Evolutionary conservation across 2,113 vertebrate species (phyloP).

Genomic region (Cryptomyrus ogoouensis): DNA sequence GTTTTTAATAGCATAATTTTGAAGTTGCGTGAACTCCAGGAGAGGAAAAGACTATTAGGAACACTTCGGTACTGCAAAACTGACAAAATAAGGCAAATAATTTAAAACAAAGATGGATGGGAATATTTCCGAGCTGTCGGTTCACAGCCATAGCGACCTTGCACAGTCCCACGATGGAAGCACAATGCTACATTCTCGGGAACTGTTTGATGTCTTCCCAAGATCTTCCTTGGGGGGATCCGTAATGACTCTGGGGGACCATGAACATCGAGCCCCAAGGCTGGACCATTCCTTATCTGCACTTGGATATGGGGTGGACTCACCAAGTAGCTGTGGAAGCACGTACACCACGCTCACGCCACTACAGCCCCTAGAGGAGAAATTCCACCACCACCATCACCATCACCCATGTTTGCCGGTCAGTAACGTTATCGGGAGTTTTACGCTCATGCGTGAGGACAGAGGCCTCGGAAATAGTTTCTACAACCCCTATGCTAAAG

Average conservation of each 20-base stretch:
- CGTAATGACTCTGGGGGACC: constrained; percentile 61
- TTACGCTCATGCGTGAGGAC: constrained; percentile 74
- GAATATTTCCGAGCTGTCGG: constrained; percentile 65
- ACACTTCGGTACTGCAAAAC: neutral
- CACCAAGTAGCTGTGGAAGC: constrained; percentile 59
- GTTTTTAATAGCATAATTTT: neutral
- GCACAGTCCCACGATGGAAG: constrained; percentile 63
- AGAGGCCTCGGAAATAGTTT: constrained; percentile 65
- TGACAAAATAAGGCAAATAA: constrained; percentile 18
- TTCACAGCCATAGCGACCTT: constrained; percentile 65
- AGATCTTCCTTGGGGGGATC: constrained; percentile 64
- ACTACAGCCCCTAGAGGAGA: constrained; percentile 70
- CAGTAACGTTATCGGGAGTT: constrained; percentile 74
- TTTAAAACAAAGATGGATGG: constrained; percentile 55
- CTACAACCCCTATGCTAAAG: constrained; percentile 72
- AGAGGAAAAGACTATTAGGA: neutral
- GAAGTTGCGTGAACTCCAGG: neutral
- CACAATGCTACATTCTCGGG: constrained; percentile 63
- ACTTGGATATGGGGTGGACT: constrained; percentile 69
- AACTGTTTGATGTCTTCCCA: constrained; percentile 65
- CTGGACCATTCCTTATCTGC: constrained; percentile 67
- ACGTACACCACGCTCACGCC: constrained; percentile 74
- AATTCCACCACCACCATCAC: constrained; percentile 69
- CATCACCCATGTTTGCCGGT: constrained; percentile 68
- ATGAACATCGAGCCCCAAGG: constrained; percentile 55